Percentiles rank a stretch among this genome's conserved stretches.
These are phyloP conservation scores for Acanthosepion esculentum DNA, from an alignment of 2,888 invertebrate species.

Conservation along the genomic window DNA sequence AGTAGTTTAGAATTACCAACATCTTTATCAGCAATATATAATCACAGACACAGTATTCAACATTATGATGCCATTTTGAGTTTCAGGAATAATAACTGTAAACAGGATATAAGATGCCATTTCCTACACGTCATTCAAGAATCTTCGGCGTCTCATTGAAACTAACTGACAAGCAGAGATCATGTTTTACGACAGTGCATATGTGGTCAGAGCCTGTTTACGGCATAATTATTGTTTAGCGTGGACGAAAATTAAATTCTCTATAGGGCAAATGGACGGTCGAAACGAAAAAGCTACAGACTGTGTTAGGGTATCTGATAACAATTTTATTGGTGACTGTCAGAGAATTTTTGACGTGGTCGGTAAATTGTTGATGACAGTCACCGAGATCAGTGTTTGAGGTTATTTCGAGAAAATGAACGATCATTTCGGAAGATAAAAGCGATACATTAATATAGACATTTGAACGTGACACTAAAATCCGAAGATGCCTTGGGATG, in stretches of 20 bases:
- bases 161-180: background rate
- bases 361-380: background rate
- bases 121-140: background rate
- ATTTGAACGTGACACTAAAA: background rate
- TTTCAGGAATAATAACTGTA: background rate
- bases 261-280: background rate
- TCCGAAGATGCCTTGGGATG: too few relatives aligned
- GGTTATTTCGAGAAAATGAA: background rate
- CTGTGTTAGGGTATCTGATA: background rate
- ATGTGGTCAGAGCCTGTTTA: background rate
- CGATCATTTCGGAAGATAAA: background rate
- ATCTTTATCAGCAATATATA: conserved; percentile 16
- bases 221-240: background rate
- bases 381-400: background rate
- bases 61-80: background rate
- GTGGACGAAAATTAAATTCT: conserved; percentile 1
- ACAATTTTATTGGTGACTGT: background rate
- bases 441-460: background rate
- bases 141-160: background rate
- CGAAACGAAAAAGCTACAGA: background rate
- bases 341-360: background rate
- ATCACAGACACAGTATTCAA: background rate
- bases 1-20: background rate
- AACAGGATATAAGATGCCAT: background rate
- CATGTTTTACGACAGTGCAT: background rate